Evolutionary conservation across 2,113 vertebrate genomes (phyloP).

Genomic region (Thryonomys swinderianus): DNA sequence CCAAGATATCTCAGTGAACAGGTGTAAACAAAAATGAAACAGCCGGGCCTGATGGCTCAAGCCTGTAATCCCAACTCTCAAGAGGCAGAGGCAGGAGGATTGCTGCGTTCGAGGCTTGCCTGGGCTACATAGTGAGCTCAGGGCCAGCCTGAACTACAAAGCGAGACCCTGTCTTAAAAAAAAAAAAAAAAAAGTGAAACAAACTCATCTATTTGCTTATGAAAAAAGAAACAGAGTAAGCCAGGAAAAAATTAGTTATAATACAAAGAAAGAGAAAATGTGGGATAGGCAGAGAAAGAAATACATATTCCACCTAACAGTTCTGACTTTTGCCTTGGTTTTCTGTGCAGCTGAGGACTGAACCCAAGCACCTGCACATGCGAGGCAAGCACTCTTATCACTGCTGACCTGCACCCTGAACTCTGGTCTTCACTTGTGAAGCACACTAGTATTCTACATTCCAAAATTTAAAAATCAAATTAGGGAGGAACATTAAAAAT

Average conservation of each 20-base stretch:
- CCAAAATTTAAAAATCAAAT: slow-evolving; percentile 30
- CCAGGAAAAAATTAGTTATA: neutral
- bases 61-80: too few relatives aligned
- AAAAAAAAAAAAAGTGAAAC: neutral
- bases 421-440: neutral
- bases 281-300: neutral
- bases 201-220: neutral
- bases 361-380: neutral
- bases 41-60: too few relatives aligned
- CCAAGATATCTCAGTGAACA: neutral
- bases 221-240: neutral
- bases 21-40: neutral
- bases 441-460: neutral
- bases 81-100: too few relatives aligned
- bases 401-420: neutral
- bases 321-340: neutral
- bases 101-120: too few relatives aligned
- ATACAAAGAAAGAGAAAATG: neutral
- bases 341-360: neutral
- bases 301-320: neutral
- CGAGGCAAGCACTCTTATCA: neutral
- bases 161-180: too few relatives aligned
- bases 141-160: too few relatives aligned
- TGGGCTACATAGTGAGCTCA: too few relatives aligned
- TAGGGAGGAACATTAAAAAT: neutral